Evolutionary conservation across 2,113 vertebrate species (phyloP).

Genomic region (Percina caprodes): DNA sequence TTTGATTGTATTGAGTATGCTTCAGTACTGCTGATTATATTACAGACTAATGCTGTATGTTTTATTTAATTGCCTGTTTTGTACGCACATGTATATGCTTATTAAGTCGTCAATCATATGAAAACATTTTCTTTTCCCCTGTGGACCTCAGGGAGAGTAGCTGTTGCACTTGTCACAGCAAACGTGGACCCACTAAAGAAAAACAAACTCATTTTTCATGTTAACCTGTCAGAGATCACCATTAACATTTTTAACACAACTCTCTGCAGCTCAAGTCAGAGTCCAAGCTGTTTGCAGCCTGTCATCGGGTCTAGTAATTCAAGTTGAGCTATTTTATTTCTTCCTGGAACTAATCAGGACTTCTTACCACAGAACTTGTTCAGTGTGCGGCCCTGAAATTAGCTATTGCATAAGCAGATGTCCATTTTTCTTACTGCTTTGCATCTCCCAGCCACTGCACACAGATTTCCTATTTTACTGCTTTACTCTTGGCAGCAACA

Average conservation of each 20-base stretch:
- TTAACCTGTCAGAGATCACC: neutral
- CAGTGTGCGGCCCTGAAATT: constrained; percentile 15
- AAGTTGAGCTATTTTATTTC: constrained; percentile 33
- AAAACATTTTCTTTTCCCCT: fast-evolving
- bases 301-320: constrained; percentile 34
- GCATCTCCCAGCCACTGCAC: neutral
- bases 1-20: neutral
- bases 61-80: neutral
- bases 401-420: constrained; percentile 41
- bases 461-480: neutral
- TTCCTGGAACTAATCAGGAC: constrained; percentile 56
- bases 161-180: neutral
- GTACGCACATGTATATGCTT: neutral
- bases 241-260: neutral
- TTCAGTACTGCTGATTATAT: neutral
- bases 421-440: neutral
- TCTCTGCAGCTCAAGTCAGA: neutral
- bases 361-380: constrained; percentile 36
- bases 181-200: neutral
- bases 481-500: neutral
- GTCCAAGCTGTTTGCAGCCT: neutral
- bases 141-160: neutral
- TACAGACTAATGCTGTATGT: neutral
- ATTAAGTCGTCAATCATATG: neutral
- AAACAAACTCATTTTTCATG: neutral